phyloP scores from a whole-genome alignment of 2,113 vertebrate genomes.

The Microtus ochrogaster region DNA sequence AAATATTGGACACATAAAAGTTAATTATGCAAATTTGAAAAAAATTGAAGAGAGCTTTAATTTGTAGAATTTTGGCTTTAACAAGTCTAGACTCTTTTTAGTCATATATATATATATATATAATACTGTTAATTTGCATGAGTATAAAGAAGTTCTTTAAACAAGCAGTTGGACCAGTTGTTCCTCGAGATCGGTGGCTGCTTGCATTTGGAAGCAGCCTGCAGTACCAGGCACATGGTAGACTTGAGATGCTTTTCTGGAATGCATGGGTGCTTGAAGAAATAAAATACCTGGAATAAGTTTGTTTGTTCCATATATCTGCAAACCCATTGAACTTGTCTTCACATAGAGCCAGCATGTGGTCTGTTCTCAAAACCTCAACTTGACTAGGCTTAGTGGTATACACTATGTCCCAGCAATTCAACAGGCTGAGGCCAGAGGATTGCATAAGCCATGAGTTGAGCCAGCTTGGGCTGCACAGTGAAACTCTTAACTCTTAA shows the following conservation, averaged over 20 bases:
- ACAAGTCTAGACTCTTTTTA: neutral
- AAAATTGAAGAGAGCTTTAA: neutral
- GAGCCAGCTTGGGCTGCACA: neutral
- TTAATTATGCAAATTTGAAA: slow-evolving; percentile 48
- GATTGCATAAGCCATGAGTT: neutral
- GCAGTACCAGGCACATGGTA: neutral
- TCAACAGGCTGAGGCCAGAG: neutral
- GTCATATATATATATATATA: neutral
- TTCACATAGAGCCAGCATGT: neutral
- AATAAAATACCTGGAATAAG: neutral
- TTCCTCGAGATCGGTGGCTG: neutral
- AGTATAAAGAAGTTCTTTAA: slow-evolving; percentile 16
- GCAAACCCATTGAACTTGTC: neutral
- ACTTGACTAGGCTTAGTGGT: neutral
- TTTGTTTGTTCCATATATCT: neutral
- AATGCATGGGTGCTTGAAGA: slow-evolving; percentile 12
- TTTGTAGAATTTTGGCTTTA: slow-evolving; percentile 46
- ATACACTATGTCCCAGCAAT: neutral
- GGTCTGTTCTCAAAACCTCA: neutral
- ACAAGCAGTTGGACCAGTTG: neutral
- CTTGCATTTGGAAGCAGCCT: slow-evolving; percentile 8
- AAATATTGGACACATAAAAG: slow-evolving; percentile 35
- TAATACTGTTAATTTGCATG: slow-evolving; percentile 35
- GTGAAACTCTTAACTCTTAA: neutral
- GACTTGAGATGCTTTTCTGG: neutral